Evolutionary conservation across 1,140 invertebrate genomes (phyloP), one percentile per base, ranked within the genome.

Genomic region (Latrodectus geometricus): DNA sequence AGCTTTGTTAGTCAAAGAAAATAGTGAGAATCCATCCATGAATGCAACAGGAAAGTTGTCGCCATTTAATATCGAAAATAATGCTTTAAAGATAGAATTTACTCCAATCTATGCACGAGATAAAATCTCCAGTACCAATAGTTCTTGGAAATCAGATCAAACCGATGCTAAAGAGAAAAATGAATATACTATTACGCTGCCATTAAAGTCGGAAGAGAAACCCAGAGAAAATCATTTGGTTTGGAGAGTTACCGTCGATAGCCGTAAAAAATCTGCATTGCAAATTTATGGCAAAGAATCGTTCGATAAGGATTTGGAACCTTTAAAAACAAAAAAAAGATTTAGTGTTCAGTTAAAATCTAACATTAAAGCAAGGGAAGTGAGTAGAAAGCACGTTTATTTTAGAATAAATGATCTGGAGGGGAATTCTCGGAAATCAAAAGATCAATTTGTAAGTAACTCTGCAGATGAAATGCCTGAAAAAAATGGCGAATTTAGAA

Each of bases 221-320:
- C n/a, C 35, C n/a, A 14, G 66, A 73, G 74, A 86, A 77, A 78
- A 86, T 72, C n/a, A 72, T 77, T 77, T 50, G 54, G 65, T 70
- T n/a, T 21, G 35, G 8, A 5, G 49, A 66, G 50, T 8, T 35
- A 0, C 15, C 9, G 73, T n/a, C 12, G 20, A 23, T 17, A n/a
- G 20, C 20, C 66, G 66, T 76, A 77, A 86, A 77, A 78, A 86
- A 86, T 86, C 75, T 86, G 83, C 76, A 86, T 86, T 86, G 83
- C 83, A 86, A 86, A 86, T 86, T 86, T n/a, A 54, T 52, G 21
- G 48, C 14, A 50, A 56, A 54, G 74, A 77, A 70, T 77, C 65
- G 75, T 14, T 75, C 72, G 81, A 83, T 83, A 78, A 86, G 52
- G 35, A 72, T 52, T 61, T 20, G 49, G 74, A 35, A 20, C 35